Base-by-base conservation (phyloP, 2,888 invertebrate species). In the Mongoloraphidia duomilia region DNA sequence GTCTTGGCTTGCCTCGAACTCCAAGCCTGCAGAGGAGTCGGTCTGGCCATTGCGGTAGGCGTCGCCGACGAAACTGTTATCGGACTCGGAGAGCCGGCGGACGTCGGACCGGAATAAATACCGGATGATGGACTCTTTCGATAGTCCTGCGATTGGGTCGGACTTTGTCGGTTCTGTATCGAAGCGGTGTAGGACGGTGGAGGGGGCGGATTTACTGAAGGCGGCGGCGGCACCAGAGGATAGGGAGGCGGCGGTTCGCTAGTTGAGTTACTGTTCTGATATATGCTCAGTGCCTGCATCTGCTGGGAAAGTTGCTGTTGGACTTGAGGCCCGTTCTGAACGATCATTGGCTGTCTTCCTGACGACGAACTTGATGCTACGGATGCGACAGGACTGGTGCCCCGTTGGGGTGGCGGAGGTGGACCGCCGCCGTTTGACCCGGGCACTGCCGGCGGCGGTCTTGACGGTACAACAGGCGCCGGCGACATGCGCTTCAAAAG, bases 291-390 rank as follows among this genome's bases (percentile, higher is more conserved):
- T 26, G 87, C 88, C 68, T 91, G 91, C 69, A 92, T 86, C 65
- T 91, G 90, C 65, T 91, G 91, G 48, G 82, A 75, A 47, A 92
- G 72, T 66, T 91, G 90, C 60, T 91, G 90, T 63, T 90, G 89
- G 46, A 79, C 84, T 60, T 82, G 83, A 12, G 84, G 83, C 10
- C 81, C 83, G 63, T 84, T 86, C 66, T 84, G 86, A 47, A 86
- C 84, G 54, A 88, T 80, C 81, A 86, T 86, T 50, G 83, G 88
- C 61, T 79, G 81, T 36, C 82, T 71, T 41, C 77, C 77, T 49
- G 41, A 41, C 11, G 59, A 58, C 8, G 58, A 55, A 4, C 55
- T 60, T 58, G 38, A 57, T 56, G 49, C 57, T 8, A 63, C 60
- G 17, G 66, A 63, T 44, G 73, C 75, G 48, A 82, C 88, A 50